Conservation (phyloP, 2,888 invertebrate species). For the Watsonalla binaria region DNA sequence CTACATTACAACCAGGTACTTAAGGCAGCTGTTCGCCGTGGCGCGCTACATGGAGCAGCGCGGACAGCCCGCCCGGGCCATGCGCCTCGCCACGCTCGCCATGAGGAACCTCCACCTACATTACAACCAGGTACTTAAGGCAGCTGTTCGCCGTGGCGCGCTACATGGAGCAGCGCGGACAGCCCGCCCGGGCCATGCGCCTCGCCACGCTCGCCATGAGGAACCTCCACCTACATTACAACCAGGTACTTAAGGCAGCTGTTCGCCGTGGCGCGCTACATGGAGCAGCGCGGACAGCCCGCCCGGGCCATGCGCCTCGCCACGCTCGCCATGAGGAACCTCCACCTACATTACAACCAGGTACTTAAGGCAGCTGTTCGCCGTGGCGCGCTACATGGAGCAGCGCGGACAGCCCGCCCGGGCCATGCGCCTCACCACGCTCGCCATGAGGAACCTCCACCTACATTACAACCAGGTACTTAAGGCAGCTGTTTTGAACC, state of each 20-base stretch:
- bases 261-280: constrained; percentile 45
- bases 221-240: constrained; percentile 86
- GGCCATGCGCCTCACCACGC: constrained; percentile 43
- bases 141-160: constrained; percentile 87
- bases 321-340: constrained; percentile 86
- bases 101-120: not conserved
- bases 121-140: constrained; percentile 58
- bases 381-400: constrained; percentile 88
- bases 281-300: constrained; percentile 86
- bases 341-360: constrained; percentile 77
- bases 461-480: no score
- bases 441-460: constrained; percentile 55
- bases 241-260: constrained; percentile 75
- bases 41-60: no score
- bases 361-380: constrained; percentile 82
- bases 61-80: no score
- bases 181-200: constrained; percentile 85
- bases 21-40: not conserved
- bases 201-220: constrained; percentile 87
- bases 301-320: constrained; percentile 86
- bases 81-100: not conserved
- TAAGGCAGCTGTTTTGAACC: no score
- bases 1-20: constrained; percentile 84
- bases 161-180: constrained; percentile 88
- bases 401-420: constrained; percentile 85